Evolutionary conservation across 2,113 vertebrate genomes (phyloP), one percentile per base, ranked within the genome.

Genomic region (Calidris pugnax): DNA sequence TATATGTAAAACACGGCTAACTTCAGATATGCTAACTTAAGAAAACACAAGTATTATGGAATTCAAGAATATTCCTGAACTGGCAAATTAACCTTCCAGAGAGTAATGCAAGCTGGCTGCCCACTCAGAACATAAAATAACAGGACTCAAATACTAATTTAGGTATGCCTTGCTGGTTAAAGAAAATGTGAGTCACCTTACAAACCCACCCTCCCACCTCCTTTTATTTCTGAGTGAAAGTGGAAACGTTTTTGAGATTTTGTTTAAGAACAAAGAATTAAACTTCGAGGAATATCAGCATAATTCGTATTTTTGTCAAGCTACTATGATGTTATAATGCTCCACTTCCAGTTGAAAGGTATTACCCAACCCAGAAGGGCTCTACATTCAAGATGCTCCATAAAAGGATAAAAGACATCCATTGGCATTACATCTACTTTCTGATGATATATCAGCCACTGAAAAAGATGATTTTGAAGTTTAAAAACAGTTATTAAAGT

Each of bases 141-240:
- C 5, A 67, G 45, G 32, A n/a, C 14, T 63, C 8, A 67, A 59
- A 39, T 39, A 68, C 3, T 30, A 35, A 14, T 14, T 53, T 63
- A 33, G 10, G 30, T 74, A 24, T 78, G 30, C 33, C 35, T 26
- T n/a, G 4, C 14, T 64, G 1, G 7, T 75, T 7, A 56, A 89
- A 71, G 9, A 74, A 90, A 68, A 63, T 9, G 15, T 26, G 7
- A 24, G 12, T n/a, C 24, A 71, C 6, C 21, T 47, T 71, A 85
- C 6, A 66, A 93, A 87, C 2, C 10, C 28, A 71, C 0, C 4
- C 7, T 6, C 8, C 10, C 28, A 74, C 0, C 5, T 5, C 6
- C 7, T 63, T 47, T 76, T 51, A 67, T 33, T 82, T 35, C 16
- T 63, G 28, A 81, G n/a, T 43, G 11, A 22, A 93, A 87, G 41